Base-by-base conservation (phyloP, 2,888 invertebrate species). In the Ctena decussata region DNA sequence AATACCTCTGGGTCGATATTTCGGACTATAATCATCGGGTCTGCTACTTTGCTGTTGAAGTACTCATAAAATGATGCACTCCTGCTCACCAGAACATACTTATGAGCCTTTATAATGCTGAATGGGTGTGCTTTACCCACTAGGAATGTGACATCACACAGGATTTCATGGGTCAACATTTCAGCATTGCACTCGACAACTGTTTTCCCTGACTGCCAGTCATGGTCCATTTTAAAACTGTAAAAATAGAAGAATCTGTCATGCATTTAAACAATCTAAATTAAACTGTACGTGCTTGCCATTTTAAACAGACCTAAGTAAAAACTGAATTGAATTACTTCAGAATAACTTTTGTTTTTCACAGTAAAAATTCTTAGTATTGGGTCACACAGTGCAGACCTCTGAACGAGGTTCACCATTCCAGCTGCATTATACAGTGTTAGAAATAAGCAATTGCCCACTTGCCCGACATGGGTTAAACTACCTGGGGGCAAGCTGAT, bases 121-220 rank as follows among this genome's bases (percentile, higher is more conserved):
- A 39, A 53, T 35, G 57, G 70, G 18, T 57, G 41, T n/a, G 76
- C 77, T 15, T 57, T 73, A n/a, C 82, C 86, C 0, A 86, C 80
- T 35, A 72, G 46, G 46, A 82, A 80, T 1, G 65, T 78, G 49
- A 86, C 82, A 77, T 86, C 86, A 77, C 71, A 41, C 30, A 86
- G 73, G 49, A 80, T 35, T n/a, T 80, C 77, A 24, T 70, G 69
- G 21, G 41, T 73, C 35, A 86, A 71, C 86, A 86, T 86, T 39
- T 86, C 80, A 27, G 49, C 60, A 49, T 82, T 80, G 41, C 86
- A 83, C 46, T 86, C 74, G 35, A 35, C 74, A 12, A 80, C 69
- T 2, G 70, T 82, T 37, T 83, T 86, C 21, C 74, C 73, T 41
- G 86, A 83, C 37, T 85, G 85, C 85, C 85, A 85, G 77, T 82